Evolutionary conservation across 2,113 vertebrate genomes (phyloP).

Genomic region (Burhinus bistriatus): DNA sequence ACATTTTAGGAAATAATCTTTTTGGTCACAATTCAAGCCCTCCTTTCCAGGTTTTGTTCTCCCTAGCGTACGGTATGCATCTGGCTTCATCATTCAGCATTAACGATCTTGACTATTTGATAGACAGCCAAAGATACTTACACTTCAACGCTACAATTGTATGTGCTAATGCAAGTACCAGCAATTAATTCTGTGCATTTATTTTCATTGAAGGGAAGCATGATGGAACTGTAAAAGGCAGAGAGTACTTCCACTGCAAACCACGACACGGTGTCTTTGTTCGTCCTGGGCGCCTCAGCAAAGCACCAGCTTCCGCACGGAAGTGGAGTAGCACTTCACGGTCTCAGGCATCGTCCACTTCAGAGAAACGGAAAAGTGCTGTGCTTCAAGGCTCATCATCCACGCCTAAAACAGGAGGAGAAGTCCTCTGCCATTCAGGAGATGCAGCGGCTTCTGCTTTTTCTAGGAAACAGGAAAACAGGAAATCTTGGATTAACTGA

Average conservation of each 20-base stretch:
- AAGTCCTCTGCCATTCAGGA: conserved; percentile 49
- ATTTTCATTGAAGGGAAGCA: conserved; percentile 81
- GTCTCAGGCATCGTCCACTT: conserved; percentile 69
- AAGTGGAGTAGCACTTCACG: conserved; percentile 57
- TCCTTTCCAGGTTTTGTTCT: background rate
- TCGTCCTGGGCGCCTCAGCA: conserved; percentile 78
- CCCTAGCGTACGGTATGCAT: background rate
- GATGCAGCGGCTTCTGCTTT: conserved; percentile 68
- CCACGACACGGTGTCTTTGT: conserved; percentile 81
- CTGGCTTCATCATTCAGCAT: background rate
- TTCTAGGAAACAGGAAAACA: conserved; percentile 73
- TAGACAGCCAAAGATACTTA: background rate
- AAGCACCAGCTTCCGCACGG: conserved; percentile 70
- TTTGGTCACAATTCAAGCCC: background rate
- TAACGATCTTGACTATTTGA: background rate
- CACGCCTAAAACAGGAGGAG: conserved; percentile 9
- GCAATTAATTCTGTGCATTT: background rate
- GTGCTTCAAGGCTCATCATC: conserved; percentile 11
- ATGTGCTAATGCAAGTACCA: background rate
- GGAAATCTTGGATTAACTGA: conserved; percentile 75
- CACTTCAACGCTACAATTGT: rapidly evolving
- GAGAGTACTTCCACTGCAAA: conserved; percentile 82
- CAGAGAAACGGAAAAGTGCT: conserved; percentile 53
- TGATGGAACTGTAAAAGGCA: conserved; percentile 82
- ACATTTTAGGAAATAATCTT: background rate